Percentiles rank a stretch among this genome's conserved stretches.
Conservation (phyloP, 2,797 vertebrate genomes). For the Momotus momota region DNA sequence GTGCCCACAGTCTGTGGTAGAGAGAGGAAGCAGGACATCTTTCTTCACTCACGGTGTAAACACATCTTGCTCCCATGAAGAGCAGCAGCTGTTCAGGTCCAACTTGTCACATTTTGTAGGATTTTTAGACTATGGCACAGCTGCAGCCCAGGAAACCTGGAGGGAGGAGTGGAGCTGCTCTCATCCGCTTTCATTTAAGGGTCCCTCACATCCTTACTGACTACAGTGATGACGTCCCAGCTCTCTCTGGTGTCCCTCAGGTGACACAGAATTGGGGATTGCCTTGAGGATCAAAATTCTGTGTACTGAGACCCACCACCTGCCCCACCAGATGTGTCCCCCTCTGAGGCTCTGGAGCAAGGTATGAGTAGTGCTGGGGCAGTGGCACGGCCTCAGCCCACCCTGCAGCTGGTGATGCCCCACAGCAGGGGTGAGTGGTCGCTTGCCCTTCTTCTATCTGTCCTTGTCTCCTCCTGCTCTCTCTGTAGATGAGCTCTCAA, state of each 20-base stretch:
- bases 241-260: not conserved
- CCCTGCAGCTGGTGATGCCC: not conserved
- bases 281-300: not conserved
- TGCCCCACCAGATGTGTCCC: not conserved
- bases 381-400: not conserved
- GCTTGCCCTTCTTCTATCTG: not conserved
- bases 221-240: not conserved
- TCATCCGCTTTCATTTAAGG: fast-evolving
- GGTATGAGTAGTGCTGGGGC: not conserved
- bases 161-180: not conserved
- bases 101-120: fast-evolving
- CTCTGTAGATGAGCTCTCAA: not conserved
- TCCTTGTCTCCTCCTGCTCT: not conserved
- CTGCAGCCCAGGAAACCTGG: not conserved
- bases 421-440: fast-evolving
- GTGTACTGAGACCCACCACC: not conserved
- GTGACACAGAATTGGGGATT: not conserved
- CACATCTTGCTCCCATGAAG: not conserved
- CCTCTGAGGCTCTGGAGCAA: fast-evolving
- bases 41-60: not conserved
- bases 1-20: not conserved
- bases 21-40: not conserved
- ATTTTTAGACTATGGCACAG: not conserved
- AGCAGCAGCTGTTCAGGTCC: not conserved
- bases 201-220: not conserved